phyloP scores from a whole-genome alignment of 2,113 vertebrate species.

The Sinocyclocheilus anshuiensis region DNA sequence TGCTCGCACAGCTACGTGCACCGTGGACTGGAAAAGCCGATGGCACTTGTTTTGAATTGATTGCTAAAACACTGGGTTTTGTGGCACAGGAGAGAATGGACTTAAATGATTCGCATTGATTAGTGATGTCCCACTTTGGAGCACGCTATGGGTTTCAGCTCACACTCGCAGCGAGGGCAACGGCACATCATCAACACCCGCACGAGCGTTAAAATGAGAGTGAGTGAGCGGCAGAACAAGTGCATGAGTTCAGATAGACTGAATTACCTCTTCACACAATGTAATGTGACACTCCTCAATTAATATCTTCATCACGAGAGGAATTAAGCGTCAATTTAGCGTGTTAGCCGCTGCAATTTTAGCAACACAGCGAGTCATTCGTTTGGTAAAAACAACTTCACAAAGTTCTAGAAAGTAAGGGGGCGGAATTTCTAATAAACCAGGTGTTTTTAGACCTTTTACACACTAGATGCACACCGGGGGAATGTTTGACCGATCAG shows the following conservation, averaged over 20 bases:
- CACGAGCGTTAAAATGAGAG: slow-evolving; percentile 25
- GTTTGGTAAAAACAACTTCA: neutral
- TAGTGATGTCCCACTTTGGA: slow-evolving; percentile 71
- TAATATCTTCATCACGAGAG: slow-evolving; percentile 17
- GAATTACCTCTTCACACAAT: slow-evolving; percentile 22
- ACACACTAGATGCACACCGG: neutral
- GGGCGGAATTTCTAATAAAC: neutral
- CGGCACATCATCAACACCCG: slow-evolving; percentile 21
- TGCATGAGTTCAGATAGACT: slow-evolving; percentile 17
- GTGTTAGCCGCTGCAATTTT: neutral
- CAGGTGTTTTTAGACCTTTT: neutral
- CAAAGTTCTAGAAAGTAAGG: neutral
- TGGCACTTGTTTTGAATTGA: slow-evolving; percentile 74
- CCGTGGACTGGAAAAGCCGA: slow-evolving; percentile 58
- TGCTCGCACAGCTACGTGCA: slow-evolving; percentile 19
- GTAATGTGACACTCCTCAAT: slow-evolving; percentile 38
- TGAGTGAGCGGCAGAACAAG: neutral
- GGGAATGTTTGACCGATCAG: neutral
- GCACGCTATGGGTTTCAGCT: slow-evolving; percentile 68
- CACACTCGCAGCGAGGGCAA: slow-evolving; percentile 39
- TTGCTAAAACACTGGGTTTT: slow-evolving; percentile 67
- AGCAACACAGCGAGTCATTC: neutral
- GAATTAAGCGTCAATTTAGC: slow-evolving; percentile 24
- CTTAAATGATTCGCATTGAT: slow-evolving; percentile 76
- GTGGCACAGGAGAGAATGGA: slow-evolving; percentile 64